Evolutionary conservation across 2,113 vertebrate species (phyloP).

Genomic region (Grammomys surdaster): DNA sequence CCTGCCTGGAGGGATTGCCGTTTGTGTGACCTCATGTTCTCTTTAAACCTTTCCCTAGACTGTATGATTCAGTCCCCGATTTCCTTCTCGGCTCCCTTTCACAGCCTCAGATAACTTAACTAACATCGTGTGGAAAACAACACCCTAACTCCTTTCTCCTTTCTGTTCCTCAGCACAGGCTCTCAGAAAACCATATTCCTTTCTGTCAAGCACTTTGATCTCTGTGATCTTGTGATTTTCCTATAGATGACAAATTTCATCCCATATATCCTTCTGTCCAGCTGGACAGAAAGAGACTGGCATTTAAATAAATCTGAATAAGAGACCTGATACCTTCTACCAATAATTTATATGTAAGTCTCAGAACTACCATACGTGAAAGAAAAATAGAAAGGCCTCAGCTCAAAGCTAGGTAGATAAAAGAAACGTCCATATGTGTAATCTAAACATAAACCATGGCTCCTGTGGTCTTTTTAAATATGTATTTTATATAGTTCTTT

Average conservation of each 20-base stretch:
- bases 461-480: not conserved
- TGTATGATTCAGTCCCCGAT: not conserved
- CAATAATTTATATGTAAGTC: not conserved
- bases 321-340: not conserved
- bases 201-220: not conserved
- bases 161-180: not conserved
- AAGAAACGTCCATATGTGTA: not conserved
- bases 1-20: not conserved
- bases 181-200: not conserved
- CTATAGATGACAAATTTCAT: not conserved
- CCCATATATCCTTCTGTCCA: not conserved
- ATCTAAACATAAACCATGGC: not conserved
- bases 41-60: not conserved
- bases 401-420: slow-evolving; percentile 1
- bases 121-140: not conserved
- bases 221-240: not conserved
- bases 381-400: not conserved
- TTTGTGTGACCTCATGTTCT: not conserved
- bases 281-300: not conserved
- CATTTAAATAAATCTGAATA: slow-evolving; percentile 16
- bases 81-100: not conserved
- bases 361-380: not conserved
- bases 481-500: not conserved
- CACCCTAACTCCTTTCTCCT: not conserved
- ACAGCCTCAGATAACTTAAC: not conserved